Base-by-base conservation (phyloP, 1,140 invertebrate species). In the Caenorhabditis elegans region DNA sequence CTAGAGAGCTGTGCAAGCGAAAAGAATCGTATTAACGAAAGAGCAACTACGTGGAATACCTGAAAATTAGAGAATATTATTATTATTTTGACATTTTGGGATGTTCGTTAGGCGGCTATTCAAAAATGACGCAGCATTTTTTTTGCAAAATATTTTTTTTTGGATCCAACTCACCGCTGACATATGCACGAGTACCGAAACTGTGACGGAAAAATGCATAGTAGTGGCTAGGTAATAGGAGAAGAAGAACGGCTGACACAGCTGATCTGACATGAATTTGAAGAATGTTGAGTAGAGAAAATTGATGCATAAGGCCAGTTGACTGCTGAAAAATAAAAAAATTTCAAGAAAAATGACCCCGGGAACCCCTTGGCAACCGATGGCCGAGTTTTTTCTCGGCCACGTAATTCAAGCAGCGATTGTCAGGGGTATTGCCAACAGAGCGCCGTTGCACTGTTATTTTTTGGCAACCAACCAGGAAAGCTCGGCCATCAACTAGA, bases 101-200 rank as follows among this genome's bases (percentile, higher is more conserved):
- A n/a, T n/a, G n/a, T n/a, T n/a, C n/a, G n/a, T n/a, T n/a, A n/a
- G n/a, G n/a, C n/a, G n/a, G n/a, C n/a, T n/a, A n/a, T n/a, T n/a
- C n/a, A n/a, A n/a, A n/a, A n/a, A n/a, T n/a, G n/a, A n/a, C n/a
- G n/a, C n/a, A n/a, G n/a, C n/a, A n/a, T n/a, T n/a, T n/a, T n/a
- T n/a, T n/a, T n/a, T n/a, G n/a, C n/a, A n/a, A n/a, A n/a, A n/a
- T n/a, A n/a, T n/a, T n/a, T n/a, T n/a, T n/a, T n/a, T n/a, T n/a
- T n/a, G n/a, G n/a, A n/a, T n/a, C n/a, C n/a, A 75, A 76, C 80
- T 76, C 24, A 81, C 83, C 3, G 80, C 87, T 19, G 81, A 60
- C 85, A 87, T 87, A 48, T 87, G 85, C 26, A 88, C 86, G 3
- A 87, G 47, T 8, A 86, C 87, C 3, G 85, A 85, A 26, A 88